Evolutionary conservation across 64 coral and sea anemone species (phyloP), one percentile per base, ranked within the genome.

Genomic region (Dendrophyllia cribrosa): DNA sequence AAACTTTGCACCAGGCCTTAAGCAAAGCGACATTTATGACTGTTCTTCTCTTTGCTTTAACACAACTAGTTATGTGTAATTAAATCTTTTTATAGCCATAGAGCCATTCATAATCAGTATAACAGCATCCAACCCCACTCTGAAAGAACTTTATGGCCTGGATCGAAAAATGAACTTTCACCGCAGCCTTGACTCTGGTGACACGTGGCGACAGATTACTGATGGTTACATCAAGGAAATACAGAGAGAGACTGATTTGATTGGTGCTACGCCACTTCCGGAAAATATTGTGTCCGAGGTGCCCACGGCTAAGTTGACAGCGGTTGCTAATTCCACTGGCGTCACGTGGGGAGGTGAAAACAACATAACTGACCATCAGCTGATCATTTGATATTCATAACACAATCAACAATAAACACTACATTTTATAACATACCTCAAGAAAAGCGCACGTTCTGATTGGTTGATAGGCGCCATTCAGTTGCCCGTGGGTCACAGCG

Each of bases 91-190:
- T 43, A 44, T 51, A 93, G 91, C 83, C 50, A 64, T 93, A 16
- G 51, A 93, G 17, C 70, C 91, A 22, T 58, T 51, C 23, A 71
- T 93, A 9, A 87, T 93, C 71, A 74, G 45, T 17, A 64, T 93
- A 34, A 22, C 68, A 15, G 82, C 81, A 1, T 66, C 24, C 10
- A 86, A 86, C 4, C 80, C 91, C 26, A 22, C 58, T 64, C 22
- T 63, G 43, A 63, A 53, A 15, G 91, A 93, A 78, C 34, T 93
- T 13, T 93, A 93, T 58, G 83, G 76, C 51, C 19, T 93, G 22
- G 91, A 93, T 51, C 91, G 91, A 67, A 24, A 45, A 76, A 86
- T 93, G 81, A 93, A 93, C 64, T 62, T 87, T n/a, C 65, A 86
- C 76, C 91, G 91, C 16, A 93, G 71, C 73, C 14, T 58, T 24